Percentiles rank a stretch among this genome's conserved stretches.
Conservation (phyloP, 2,113 vertebrate species). For the Apteryx mantelli region DNA sequence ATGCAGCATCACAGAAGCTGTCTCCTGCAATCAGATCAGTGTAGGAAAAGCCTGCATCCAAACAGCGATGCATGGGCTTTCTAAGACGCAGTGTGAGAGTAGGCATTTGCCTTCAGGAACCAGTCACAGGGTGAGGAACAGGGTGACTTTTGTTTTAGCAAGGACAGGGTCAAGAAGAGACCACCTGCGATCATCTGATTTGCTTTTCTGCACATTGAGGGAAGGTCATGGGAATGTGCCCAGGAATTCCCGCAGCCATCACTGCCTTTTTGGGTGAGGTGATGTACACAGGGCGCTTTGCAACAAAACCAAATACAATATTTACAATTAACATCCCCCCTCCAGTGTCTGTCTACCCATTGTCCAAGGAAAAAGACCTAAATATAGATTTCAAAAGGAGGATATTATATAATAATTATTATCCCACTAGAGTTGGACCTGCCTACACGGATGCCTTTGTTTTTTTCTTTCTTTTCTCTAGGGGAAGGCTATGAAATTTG, state of each 20-base stretch:
- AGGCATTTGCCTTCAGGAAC: neutral
- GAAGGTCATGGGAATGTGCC: neutral
- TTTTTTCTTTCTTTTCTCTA: neutral
- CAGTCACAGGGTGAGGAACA: neutral
- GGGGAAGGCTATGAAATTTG: neutral
- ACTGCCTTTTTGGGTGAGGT: neutral
- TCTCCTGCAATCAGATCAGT: slow-evolving; percentile 53
- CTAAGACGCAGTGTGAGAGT: slow-evolving; percentile 13
- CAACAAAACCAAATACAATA: neutral
- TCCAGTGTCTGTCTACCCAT: neutral
- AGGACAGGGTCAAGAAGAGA: neutral
- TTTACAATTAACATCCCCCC: neutral
- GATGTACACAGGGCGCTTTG: neutral
- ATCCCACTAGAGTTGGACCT: neutral
- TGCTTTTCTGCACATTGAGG: neutral
- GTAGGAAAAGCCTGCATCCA: neutral
- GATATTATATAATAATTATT: neutral
- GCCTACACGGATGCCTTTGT: neutral
- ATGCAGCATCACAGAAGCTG: neutral
- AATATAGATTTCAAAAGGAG: neutral
- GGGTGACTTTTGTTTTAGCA: slow-evolving; percentile 44
- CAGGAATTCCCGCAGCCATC: neutral
- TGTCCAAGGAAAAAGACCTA: neutral
- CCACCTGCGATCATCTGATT: neutral
- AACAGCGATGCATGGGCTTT: neutral